Base-by-base conservation (phyloP, 2,888 invertebrate genomes). In the Nemurella pictetii region DNA sequence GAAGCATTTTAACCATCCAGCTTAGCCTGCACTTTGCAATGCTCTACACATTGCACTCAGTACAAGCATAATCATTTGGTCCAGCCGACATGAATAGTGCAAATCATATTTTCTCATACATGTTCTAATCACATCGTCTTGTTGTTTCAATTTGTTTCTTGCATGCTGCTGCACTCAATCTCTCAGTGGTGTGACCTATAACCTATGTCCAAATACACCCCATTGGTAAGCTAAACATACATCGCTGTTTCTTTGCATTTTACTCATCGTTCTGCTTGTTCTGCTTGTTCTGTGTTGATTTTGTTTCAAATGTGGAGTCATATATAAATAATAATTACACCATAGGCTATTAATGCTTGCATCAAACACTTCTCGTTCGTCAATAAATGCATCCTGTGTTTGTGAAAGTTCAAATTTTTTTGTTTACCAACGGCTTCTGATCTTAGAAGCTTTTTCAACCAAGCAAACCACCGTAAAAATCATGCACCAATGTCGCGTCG, bases 191-290 rank as follows among this genome's bases (percentile, higher is more conserved):
- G 90, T 90, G 89, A 90, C 90, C 89, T 89, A 89, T 91, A 91
- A 91, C 91, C 90, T 91, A 92, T 92, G 92, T 92, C 92, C 91
- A 92, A 92, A 91, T 92, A 92, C 90, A 92, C 91, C 88, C 91
- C 92, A 90, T 91, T 92, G 92, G 92, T 92, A 92, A 92, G 92
- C 89, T 87, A 85, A 85, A 84, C 36, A n/a, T n/a, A 80, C 32
- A 75, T 85, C 78, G 80, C 74, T 80, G 80, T 77, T 35, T 27
- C 81, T 85, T 82, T n/a, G 30, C 55, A 32, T 35, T 74, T 82
- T 2, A 15, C 26, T 55, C 20, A 12, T 55, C 55, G 55, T 55
- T 55, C 2, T 55, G 55, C 55, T 7, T 12, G 55, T 20, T 20
- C 55, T 15, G 55, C n/a, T n/a, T 80, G 80, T 80, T 35, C 12